Evolutionary conservation across 1,140 invertebrate species (phyloP).

Genomic region (Reticulitermes speratus): DNA sequence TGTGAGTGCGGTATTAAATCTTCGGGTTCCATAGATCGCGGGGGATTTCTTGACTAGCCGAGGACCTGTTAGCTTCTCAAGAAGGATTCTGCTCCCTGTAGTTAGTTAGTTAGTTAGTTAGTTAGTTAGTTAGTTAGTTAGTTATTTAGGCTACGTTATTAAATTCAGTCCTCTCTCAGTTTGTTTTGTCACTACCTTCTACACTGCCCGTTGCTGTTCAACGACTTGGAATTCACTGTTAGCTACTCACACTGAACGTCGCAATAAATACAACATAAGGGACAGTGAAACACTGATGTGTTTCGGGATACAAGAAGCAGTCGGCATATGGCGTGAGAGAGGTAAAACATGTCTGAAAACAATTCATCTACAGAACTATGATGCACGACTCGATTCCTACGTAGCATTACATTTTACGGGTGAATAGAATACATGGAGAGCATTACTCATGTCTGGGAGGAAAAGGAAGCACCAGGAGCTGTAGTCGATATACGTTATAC

Average conservation of each 20-base stretch:
- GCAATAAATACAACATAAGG: not conserved
- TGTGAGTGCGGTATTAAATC: too few species aligned
- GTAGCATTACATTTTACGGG: not conserved
- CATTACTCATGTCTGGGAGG: not conserved
- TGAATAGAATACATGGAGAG: not conserved
- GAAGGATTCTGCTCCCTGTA: too few species aligned
- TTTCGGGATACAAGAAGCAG: not conserved
- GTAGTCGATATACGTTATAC: not conserved
- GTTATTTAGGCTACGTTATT: not conserved
- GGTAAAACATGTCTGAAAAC: not conserved
- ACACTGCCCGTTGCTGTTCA: not conserved
- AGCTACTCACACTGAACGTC: not conserved
- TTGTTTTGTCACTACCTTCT: not conserved
- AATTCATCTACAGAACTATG: not conserved
- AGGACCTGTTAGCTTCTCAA: too few species aligned
- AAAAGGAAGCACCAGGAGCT: not conserved
- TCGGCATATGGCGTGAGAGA: too few species aligned
- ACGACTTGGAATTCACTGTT: not conserved
- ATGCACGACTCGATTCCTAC: not conserved
- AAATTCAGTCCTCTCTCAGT: not conserved
- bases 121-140: not conserved
- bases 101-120: not conserved
- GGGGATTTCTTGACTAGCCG: too few species aligned
- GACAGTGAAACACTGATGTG: not conserved
- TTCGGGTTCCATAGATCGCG: too few species aligned